A percentile compares a stretch with the other conserved stretches of the same genome.
Conservation (phyloP, 2,888 invertebrate species). For the Unio pictorum region DNA sequence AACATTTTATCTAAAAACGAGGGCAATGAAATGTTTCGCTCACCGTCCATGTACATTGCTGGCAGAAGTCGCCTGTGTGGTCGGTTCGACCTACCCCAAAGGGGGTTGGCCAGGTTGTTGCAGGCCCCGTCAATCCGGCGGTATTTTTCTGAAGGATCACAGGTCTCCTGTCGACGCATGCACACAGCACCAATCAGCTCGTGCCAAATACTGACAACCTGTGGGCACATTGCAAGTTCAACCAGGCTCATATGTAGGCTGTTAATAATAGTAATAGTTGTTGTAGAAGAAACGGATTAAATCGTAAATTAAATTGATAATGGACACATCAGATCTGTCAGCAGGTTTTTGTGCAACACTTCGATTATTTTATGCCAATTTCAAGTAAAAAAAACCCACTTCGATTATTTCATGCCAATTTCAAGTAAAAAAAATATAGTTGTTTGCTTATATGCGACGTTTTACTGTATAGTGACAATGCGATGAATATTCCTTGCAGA, state of each 20-base stretch:
- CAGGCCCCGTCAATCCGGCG: conserved; percentile 45
- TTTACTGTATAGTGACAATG: too few relatives aligned
- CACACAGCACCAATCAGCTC: conserved; percentile 35
- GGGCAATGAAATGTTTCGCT: not conserved
- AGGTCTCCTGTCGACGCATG: conserved; percentile 32
- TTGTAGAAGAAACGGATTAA: not conserved
- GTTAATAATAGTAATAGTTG: not conserved
- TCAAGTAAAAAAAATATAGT: too few relatives aligned
- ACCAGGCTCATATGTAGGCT: conserved; percentile 26
- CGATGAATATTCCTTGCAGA: too few relatives aligned
- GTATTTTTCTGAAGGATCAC: conserved; percentile 30
- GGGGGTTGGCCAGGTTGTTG: conserved; percentile 37
- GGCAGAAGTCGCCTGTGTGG: conserved; percentile 33
- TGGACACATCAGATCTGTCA: too few relatives aligned
- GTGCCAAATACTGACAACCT: conserved; percentile 28
- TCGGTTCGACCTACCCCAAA: conserved; percentile 40
- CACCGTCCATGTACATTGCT: conserved; percentile 35
- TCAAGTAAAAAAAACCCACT: too few relatives aligned
- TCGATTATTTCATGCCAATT: too few relatives aligned
- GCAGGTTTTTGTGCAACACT: too few relatives aligned
- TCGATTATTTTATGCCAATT: too few relatives aligned
- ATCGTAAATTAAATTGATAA: too few relatives aligned
- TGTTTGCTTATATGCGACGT: too few relatives aligned
- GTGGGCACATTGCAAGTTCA: conserved; percentile 24
- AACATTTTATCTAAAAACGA: not conserved